Conservation (phyloP, 2,888 invertebrate species). For the Mylabris sibirica region DNA sequence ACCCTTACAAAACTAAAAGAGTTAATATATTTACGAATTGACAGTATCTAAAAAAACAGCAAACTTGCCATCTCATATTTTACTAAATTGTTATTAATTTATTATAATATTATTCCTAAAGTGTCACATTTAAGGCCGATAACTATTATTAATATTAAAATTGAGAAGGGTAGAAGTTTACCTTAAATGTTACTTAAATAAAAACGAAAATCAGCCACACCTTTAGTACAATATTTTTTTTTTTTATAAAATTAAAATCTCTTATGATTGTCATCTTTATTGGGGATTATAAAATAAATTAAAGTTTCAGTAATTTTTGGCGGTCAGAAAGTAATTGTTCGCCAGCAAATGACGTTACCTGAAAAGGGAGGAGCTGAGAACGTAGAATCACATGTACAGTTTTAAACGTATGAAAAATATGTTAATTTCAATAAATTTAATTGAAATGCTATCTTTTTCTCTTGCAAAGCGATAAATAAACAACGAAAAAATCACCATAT, state of each 20-base stretch:
- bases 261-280: background rate
- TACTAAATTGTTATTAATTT: background rate
- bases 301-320: background rate
- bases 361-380: constrained; percentile 28
- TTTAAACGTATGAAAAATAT: background rate
- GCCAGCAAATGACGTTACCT: constrained; percentile 19
- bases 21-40: background rate
- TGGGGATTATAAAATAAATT: background rate
- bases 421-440: background rate
- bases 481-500: too few relatives aligned
- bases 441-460: background rate
- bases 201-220: too few relatives aligned
- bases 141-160: background rate
- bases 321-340: constrained; percentile 11
- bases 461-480: background rate
- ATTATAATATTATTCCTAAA: background rate
- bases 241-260: background rate
- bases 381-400: background rate
- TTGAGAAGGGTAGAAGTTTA: background rate
- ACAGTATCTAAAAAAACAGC: background rate
- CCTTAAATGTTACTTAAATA: background rate
- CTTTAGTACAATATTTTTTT: background rate
- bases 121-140: background rate
- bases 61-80: background rate
- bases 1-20: background rate